Conservation (phyloP, 1,140 invertebrate species). For the Cephus cinctus region DNA sequence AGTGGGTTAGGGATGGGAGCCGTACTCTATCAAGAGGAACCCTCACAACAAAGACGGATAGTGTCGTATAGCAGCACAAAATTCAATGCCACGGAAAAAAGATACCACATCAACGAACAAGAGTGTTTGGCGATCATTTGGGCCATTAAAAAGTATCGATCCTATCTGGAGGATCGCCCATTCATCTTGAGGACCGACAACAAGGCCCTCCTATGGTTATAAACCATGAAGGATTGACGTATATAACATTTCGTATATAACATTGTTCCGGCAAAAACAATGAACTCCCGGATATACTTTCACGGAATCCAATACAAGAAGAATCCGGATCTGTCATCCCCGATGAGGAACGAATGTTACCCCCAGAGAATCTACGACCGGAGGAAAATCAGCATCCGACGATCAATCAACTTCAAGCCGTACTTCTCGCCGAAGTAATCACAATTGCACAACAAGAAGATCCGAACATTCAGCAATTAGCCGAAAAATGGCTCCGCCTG, state of each 20-base stretch:
- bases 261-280: slow-evolving; percentile 27
- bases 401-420: not conserved
- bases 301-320: not conserved
- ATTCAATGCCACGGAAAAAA: slow-evolving; percentile 10
- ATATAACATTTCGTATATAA: slow-evolving; percentile 30
- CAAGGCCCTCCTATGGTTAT: slow-evolving; percentile 27
- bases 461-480: not conserved
- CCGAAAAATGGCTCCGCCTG: not conserved
- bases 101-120: slow-evolving; percentile 24
- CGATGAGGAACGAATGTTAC: not conserved
- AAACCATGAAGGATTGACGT: slow-evolving; percentile 16
- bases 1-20: slow-evolving; percentile 14
- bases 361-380: no score
- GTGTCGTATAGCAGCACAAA: slow-evolving; percentile 25
- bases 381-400: no score
- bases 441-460: slow-evolving; percentile 4
- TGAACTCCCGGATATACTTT: slow-evolving; percentile 22
- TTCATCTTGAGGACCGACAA: slow-evolving; percentile 35
- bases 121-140: slow-evolving; percentile 34
- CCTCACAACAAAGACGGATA: not conserved
- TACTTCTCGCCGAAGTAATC: slow-evolving; percentile 5
- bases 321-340: not conserved
- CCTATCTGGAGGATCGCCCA: slow-evolving; percentile 30
- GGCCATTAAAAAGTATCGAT: slow-evolving; percentile 32
- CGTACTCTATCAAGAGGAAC: slow-evolving; percentile 7